phyloP scores from a whole-genome alignment of 1,140 invertebrate species.

The Drosophila serrata region DNA sequence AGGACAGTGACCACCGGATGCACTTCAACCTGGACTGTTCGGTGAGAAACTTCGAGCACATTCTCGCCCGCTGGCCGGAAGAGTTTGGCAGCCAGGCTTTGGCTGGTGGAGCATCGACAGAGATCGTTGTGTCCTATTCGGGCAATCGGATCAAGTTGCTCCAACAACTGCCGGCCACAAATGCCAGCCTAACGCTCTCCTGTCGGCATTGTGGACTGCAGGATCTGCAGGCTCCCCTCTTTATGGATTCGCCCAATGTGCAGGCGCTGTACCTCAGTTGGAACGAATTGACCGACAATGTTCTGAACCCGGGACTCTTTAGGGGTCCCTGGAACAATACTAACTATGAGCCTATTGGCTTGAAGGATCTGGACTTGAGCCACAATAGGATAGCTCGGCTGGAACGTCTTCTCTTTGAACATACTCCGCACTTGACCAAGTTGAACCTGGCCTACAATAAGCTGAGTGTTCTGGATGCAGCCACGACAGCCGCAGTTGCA shows the following conservation, averaged over 20 bases:
- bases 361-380: constrained; percentile 89
- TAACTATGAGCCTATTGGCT: constrained; percentile 88
- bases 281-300: constrained; percentile 89
- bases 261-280: constrained; percentile 90
- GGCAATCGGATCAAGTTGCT: constrained; percentile 84
- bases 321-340: constrained; percentile 87
- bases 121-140: constrained; percentile 85
- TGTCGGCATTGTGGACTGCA: constrained; percentile 86
- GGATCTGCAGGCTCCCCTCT: constrained; percentile 88
- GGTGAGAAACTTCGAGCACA: constrained; percentile 80
- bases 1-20: constrained; percentile 46
- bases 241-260: constrained; percentile 89
- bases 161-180: constrained; percentile 84
- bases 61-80: constrained; percentile 85
- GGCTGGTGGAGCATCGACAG: constrained; percentile 34
- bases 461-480: constrained; percentile 88
- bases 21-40: constrained; percentile 83
- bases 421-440: constrained; percentile 88
- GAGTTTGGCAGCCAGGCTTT: constrained; percentile 62
- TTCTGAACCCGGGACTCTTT: constrained; percentile 87
- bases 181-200: constrained; percentile 77
- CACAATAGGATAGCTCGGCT: constrained; percentile 89
- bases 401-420: constrained; percentile 89
- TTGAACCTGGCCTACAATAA: constrained; percentile 90
- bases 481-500: constrained; percentile 87